Evolutionary conservation across 2,113 vertebrate genomes (phyloP), one percentile per base, ranked within the genome.

Genomic region (Dryoscopus gambensis): DNA sequence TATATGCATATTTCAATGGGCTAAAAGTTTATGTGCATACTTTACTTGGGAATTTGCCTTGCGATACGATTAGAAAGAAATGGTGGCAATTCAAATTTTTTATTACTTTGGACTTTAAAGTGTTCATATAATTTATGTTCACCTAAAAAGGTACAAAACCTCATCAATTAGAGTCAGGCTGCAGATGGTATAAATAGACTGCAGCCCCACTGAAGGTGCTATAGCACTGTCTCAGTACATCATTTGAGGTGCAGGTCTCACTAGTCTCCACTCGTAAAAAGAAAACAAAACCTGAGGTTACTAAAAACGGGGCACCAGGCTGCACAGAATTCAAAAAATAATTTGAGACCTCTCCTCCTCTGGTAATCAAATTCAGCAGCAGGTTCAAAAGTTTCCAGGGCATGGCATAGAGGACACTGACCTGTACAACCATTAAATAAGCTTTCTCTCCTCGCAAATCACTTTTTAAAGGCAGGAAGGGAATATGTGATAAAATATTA

Each of bases 1-100:
- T 93, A 95, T 89, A 93, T 96, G 88, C 95, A 96, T 97, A 89
- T 95, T 97, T 95, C 96, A 93, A 55, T 46, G 53, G 84, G 81
- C 84, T 89, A 93, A 94, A 96, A 96, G 87, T 96, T 96, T 95
- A 89, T 92, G 90, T 90, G 94, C 88, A 88, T 86, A 92, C 97
- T 96, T 96, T 87, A 95, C 93, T 82, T 7, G 1, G 46, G 56
- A 95, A 91, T 94, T 90, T 91, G 92, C 93, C 85, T 79, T 89
- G 35, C 73, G 87, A 93, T 82, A 86, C 2, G 3, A 94, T 89
- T 86, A 96, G 88, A 79, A 92, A 95, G 84, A 97, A 94, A 93
- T 20, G 23, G 92, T 93, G 89, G 87, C 93, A 94, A 93, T 90
- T 95, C 49, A 73, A 13, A 80, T 92, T 84, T 96, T 93, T 94